phyloP scores from a whole-genome alignment of 2,888 invertebrate species.

The Drosophila eohydei region DNA sequence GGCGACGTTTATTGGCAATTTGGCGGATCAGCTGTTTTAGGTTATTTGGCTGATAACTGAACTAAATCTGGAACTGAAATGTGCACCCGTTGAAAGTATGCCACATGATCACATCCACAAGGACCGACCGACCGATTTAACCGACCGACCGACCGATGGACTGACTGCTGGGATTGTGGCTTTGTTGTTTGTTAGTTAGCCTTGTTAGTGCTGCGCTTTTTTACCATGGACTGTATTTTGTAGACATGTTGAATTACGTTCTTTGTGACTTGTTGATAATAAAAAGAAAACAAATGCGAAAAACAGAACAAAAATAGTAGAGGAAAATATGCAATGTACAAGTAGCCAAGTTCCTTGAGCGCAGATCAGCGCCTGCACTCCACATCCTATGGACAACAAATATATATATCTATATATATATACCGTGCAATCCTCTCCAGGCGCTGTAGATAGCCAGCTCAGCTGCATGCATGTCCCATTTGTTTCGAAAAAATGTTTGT shows the following conservation, averaged over 20 bases:
- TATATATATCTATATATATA: background rate
- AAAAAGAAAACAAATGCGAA: slow-evolving; percentile 26
- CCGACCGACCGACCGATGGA: slow-evolving; percentile 25
- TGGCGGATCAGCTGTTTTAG: slow-evolving; percentile 78
- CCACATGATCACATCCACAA: slow-evolving; percentile 31
- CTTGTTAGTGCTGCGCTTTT: slow-evolving; percentile 57
- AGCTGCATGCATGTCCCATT: slow-evolving; percentile 18
- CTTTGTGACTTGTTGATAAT: slow-evolving; percentile 65
- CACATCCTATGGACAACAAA: slow-evolving; percentile 30
- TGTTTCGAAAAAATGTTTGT: slow-evolving; percentile 56
- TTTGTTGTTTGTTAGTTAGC: slow-evolving; percentile 62
- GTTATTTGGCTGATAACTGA: background rate
- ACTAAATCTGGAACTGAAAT: slow-evolving; percentile 3
- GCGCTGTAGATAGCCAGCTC: slow-evolving; percentile 5
- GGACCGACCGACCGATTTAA: slow-evolving; percentile 21
- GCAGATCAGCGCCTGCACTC: slow-evolving; percentile 14
- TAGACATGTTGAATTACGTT: slow-evolving; percentile 61
- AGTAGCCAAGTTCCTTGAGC: slow-evolving; percentile 43
- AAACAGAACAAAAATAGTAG: slow-evolving; percentile 10
- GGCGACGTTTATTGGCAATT: slow-evolving; percentile 78
- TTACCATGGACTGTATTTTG: slow-evolving; percentile 70
- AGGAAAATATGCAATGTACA: slow-evolving; percentile 34
- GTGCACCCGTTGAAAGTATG: slow-evolving; percentile 40
- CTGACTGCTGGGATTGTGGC: slow-evolving; percentile 48
- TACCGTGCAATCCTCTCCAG: slow-evolving; percentile 37